A percentile compares a stretch with the other conserved stretches of the same genome.
phyloP scores from a whole-genome alignment of 2,113 vertebrate genomes.

The Cathartes aura region DNA sequence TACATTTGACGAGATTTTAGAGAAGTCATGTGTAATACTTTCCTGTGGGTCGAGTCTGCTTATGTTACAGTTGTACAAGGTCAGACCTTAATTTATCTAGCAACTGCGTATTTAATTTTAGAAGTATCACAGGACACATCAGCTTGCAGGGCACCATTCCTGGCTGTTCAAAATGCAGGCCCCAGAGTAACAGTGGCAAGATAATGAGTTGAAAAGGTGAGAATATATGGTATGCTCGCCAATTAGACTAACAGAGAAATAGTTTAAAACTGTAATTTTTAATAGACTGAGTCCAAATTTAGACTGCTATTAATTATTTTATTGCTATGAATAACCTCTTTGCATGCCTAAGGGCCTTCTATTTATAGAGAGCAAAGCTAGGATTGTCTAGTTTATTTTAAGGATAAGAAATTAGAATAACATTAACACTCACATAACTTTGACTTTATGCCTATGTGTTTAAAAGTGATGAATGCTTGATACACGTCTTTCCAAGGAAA shows the following conservation, averaged over 20 bases:
- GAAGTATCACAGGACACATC: conserved; percentile 75
- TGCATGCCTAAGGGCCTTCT: conserved; percentile 2
- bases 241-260: conserved; percentile 35
- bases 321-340: conserved; percentile 19
- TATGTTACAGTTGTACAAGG: conserved; percentile 79
- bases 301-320: conserved; percentile 2
- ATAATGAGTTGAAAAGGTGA: conserved; percentile 80
- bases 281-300: background rate
- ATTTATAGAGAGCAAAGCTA: conserved; percentile 38
- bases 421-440: background rate
- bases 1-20: conserved; percentile 74
- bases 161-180: conserved; percentile 73
- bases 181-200: conserved; percentile 72
- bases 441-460: background rate
- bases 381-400: conserved; percentile 52
- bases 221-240: conserved; percentile 62
- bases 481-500: background rate
- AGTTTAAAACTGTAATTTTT: conserved; percentile 16
- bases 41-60: conserved; percentile 52
- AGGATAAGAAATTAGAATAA: conserved; percentile 44
- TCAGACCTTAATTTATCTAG: conserved; percentile 85
- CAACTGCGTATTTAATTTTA: conserved; percentile 84
- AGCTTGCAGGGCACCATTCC: conserved; percentile 64
- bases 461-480: background rate
- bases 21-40: conserved; percentile 77